These are phyloP conservation scores for Drosophila malerkotliana DNA, from an alignment of 1,140 invertebrate genomes.

Conservation along the genomic window DNA sequence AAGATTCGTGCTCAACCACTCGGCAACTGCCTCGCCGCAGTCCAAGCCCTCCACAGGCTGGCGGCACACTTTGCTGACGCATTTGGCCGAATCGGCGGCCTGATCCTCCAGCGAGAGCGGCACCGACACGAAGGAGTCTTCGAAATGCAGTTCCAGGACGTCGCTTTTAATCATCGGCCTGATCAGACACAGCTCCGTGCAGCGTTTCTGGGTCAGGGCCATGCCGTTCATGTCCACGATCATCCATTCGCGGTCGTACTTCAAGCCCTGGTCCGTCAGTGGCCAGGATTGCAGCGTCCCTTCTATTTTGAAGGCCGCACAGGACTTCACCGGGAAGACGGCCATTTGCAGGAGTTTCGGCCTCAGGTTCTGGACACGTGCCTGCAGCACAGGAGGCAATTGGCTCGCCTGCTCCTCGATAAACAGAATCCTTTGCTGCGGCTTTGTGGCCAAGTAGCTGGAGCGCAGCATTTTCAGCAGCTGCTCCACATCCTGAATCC, in stretches of 20 bases:
- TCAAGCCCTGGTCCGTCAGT: conserved; percentile 89
- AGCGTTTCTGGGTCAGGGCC: conserved; percentile 94
- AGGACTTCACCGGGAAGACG: conserved; percentile 98
- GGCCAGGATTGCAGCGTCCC: conserved; percentile 86
- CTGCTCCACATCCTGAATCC: conserved; percentile 88
- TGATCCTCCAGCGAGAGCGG: conserved; percentile 48
- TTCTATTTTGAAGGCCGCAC: conserved; percentile 89
- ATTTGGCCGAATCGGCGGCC: conserved; percentile 84
- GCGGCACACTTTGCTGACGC: conserved; percentile 93
- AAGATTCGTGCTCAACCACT: conserved; percentile 90
- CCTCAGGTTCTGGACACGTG: conserved; percentile 45
- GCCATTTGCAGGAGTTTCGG: conserved; percentile 87
- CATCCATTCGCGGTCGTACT: conserved; percentile 97
- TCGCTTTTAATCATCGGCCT: conserved; percentile 87
- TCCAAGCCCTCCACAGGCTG: conserved; percentile 91
- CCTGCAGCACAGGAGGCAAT: conserved; percentile 55
- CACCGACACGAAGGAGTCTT: conserved; percentile 19
- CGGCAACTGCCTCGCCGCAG: conserved; percentile 91
- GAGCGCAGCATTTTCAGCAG: conserved; percentile 90
- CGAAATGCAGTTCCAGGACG: conserved; percentile 87
- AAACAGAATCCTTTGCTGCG: conserved; percentile 45
- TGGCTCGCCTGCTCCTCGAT: conserved; percentile 49
- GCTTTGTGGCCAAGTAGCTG: conserved; percentile 84
- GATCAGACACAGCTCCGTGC: conserved; percentile 92
- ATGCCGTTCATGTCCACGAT: conserved; percentile 91